Evolutionary conservation across 2,113 vertebrate genomes (phyloP).

Genomic region (Eulacestoma nigropectus): DNA sequence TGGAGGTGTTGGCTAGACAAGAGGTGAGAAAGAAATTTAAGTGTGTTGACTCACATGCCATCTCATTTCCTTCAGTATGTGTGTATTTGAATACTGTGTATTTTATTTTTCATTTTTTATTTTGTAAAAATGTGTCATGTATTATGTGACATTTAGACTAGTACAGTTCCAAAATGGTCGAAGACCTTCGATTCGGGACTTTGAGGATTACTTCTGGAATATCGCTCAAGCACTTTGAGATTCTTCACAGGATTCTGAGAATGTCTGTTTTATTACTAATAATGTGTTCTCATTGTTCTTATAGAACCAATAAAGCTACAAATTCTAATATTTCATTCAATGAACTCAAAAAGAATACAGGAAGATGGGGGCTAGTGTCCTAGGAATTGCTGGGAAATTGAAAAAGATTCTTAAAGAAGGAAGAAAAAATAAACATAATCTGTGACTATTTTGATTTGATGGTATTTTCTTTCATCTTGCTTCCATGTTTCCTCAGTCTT

Average conservation of each 20-base stretch:
- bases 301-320: not conserved
- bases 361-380: not conserved
- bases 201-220: not conserved
- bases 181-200: not conserved
- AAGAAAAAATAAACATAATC: not conserved
- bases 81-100: not conserved
- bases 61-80: not conserved
- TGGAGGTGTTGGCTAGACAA: not conserved
- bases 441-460: not conserved
- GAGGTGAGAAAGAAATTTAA: not conserved
- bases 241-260: not conserved
- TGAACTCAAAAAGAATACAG: not conserved
- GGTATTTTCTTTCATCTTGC: not conserved
- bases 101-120: not conserved
- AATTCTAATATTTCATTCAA: not conserved
- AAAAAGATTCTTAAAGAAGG: not conserved
- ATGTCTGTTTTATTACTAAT: not conserved
- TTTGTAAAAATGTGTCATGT: not conserved
- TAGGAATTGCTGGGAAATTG: not conserved
- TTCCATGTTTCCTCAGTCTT: not conserved
- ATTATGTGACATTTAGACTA: not conserved
- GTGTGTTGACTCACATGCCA: not conserved
- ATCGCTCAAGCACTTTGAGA: not conserved
- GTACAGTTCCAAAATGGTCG: not conserved
- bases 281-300: not conserved